A percentile compares a stretch with the other conserved stretches of the same genome.
Conservation (phyloP, 2,888 invertebrate genomes). For the Lithophane leautieri region DNA sequence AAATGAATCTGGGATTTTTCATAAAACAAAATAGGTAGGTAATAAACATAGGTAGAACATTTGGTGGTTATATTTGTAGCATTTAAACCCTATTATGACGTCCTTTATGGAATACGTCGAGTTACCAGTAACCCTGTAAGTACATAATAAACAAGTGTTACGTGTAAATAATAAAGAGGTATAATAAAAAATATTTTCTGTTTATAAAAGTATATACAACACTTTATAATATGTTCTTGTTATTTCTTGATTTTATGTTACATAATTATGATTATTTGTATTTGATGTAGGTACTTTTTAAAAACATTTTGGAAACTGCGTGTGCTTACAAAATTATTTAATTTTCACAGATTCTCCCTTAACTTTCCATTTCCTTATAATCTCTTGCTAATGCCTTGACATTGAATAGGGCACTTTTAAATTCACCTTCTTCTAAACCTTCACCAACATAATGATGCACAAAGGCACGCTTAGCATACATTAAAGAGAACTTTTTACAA, state of each 20-base stretch:
- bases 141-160: not conserved
- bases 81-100: too few relatives aligned
- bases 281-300: not conserved
- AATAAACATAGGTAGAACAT: too few relatives aligned
- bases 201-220: not conserved
- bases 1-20: too few relatives aligned
- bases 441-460: slow-evolving; percentile 96
- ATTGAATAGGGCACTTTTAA: slow-evolving; percentile 91
- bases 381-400: slow-evolving; percentile 92
- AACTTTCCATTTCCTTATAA: slow-evolving; percentile 92
- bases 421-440: slow-evolving; percentile 93
- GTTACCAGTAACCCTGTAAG: too few relatives aligned
- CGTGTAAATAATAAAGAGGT: not conserved
- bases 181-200: not conserved
- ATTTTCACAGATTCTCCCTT: slow-evolving; percentile 66
- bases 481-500: slow-evolving; percentile 94
- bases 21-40: too few relatives aligned
- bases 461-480: slow-evolving; percentile 96
- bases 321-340: slow-evolving; percentile 14
- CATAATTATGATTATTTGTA: not conserved
- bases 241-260: slow-evolving; percentile 20
- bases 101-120: too few relatives aligned
- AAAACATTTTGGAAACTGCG: not conserved
- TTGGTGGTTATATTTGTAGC: too few relatives aligned
- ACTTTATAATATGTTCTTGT: not conserved